Evolutionary conservation across 2,888 invertebrate species (phyloP).

Genomic region (Polydrusus cervinus): DNA sequence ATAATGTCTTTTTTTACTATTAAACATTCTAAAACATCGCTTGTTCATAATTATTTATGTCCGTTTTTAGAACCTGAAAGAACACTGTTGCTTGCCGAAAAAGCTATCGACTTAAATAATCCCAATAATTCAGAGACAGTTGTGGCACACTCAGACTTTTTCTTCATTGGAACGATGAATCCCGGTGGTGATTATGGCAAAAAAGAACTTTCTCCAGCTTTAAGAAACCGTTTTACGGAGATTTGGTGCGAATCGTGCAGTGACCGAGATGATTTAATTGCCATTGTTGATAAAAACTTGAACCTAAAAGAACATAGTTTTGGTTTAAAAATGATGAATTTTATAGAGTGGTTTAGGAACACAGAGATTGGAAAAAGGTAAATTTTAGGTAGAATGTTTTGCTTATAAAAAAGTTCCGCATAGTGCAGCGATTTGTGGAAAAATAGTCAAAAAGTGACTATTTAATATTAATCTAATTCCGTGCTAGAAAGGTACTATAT

Average conservation of each 20-base stretch:
- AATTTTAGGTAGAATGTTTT: constrained; percentile 19
- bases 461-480: too few relatives aligned
- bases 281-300: constrained; percentile 89
- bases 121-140: constrained; percentile 75
- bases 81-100: constrained; percentile 92
- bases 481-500: too few relatives aligned
- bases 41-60: not conserved
- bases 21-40: too few relatives aligned
- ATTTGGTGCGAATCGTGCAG: constrained; percentile 95
- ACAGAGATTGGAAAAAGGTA: constrained; percentile 81
- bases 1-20: too few relatives aligned
- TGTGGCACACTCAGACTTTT: constrained; percentile 83
- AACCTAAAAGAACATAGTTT: constrained; percentile 74
- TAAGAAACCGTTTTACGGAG: constrained; percentile 98
- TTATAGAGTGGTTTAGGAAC: constrained; percentile 83
- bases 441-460: too few relatives aligned
- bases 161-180: constrained; percentile 99
- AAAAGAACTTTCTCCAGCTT: constrained; percentile 97
- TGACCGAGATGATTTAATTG: constrained; percentile 81
- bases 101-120: constrained; percentile 79
- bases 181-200: constrained; percentile 99
- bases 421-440: too few relatives aligned
- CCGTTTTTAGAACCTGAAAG: constrained; percentile 86
- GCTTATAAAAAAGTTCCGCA: too few relatives aligned
- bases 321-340: constrained; percentile 84